Base-by-base conservation (phyloP, 92 coral and sea anemone genomes). In the Palythoa caribaeorum region DNA sequence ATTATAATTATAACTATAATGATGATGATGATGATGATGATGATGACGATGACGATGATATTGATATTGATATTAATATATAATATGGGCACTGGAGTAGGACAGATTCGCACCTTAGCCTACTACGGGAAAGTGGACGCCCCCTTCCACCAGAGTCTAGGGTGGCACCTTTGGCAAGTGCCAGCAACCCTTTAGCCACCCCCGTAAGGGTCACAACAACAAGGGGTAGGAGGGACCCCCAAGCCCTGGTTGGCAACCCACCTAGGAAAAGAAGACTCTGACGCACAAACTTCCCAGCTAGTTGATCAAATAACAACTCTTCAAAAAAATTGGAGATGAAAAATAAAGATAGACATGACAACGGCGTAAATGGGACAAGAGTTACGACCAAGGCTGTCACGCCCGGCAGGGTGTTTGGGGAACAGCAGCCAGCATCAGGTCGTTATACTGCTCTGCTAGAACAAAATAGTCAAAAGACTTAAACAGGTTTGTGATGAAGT, bases 331-430 rank as follows among this genome's bases (percentile, higher is more conserved):
- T 57, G 15, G 65, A 57, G 16, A 57, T 13, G 13, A 59, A 59
- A 14, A 20, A 59, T 59, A 12, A 59, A 59, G 2, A 16, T 59
- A 14, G 66, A 59, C 66, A 59, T 13, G 19, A 1, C 3, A 14
- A 59, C 66, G 66, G 66, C 66, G 66, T 59, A 59, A 59, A 59
- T 59, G 20, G n/a, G 17, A 59, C 21, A 3, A 3, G 20, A 59
- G 20, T 12, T 59, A 12, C 66, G 19, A 59, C 6, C 66, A 14
- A 16, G 17, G 19, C 3, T 85, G 79, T 52, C 83, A 73, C 53
- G 81, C 83, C 88, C 81, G 81, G 70, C 80, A 85, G 83, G 81
- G 83, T 73, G 83, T 11, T 80, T 85, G 38, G 88, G 80, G 80
- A 21, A 84, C 28, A 28, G 28, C 0, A 28, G 28, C 28, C 28